Base-by-base conservation (phyloP, 2,888 invertebrate species). In the Amphimallon solstitiale region DNA sequence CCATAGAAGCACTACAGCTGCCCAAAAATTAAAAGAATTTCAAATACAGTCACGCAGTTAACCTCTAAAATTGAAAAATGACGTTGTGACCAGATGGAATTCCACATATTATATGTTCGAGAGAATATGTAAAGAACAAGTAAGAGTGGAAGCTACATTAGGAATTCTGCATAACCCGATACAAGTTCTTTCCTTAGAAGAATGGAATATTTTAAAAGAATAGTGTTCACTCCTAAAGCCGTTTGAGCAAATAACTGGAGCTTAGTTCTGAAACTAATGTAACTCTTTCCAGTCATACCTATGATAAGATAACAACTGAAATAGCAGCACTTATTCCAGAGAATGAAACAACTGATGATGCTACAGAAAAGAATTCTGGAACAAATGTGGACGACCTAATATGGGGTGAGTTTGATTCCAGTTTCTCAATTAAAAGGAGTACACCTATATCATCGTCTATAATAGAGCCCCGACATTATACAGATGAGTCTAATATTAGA, bases 21-120 rank as follows among this genome's bases (percentile, higher is more conserved):
- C 72, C 19, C 54, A 70, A 45, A 71, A 76, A 68, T 66, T 73
- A 83, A 75, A 72, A 83, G 14, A 79, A 40, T 65, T 61, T 14
- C 71, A 72, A 67, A 67, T 38, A 37, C 29, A 59, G 35, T n/a
- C 49, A 64, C 29, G 51, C 12, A 51, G 17, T 45, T 1, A 14
- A 40, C 5, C n/a, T 4, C 54, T 62, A 23, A 59, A 29, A 14
- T 46, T 60, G 23, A 23, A 23, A 66, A 51, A 70, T 65, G 70
- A 70, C 51, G 73, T 73, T 1, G 17, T 37, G 2, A 73, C 73
- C 1, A 35, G 72, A 9, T 70, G 72, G 72, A 72, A 71, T 54
- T 68, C 72, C 10, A 72, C 70, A 1, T 72, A 65, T 38, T 70
- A 71, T 59, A 74, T 73, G 74, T 2, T 71, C 7, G 66, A 72